Evolutionary conservation across 2,888 invertebrate genomes (phyloP).

Genomic region (Lithophane ornitopus): DNA sequence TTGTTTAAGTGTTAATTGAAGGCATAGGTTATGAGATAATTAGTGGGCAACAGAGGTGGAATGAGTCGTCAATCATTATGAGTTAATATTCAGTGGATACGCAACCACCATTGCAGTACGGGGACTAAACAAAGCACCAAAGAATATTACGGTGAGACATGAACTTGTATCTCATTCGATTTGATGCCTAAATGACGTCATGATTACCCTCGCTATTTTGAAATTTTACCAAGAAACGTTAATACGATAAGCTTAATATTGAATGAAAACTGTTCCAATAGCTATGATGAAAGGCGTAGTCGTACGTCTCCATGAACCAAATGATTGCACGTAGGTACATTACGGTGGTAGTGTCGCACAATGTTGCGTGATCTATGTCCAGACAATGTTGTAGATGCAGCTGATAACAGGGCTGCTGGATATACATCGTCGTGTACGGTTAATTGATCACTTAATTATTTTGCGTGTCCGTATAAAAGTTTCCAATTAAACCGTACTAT

Average conservation of each 20-base stretch:
- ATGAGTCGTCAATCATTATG: slow-evolving; percentile 79
- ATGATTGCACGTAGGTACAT: slow-evolving; percentile 56
- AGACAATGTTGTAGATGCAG: slow-evolving; percentile 80
- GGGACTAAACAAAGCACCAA: slow-evolving; percentile 49
- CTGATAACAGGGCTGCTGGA: slow-evolving; percentile 80
- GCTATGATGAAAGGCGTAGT: not conserved
- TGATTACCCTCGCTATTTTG: not conserved
- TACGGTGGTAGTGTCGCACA: slow-evolving; percentile 21
- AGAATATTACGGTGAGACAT: slow-evolving; percentile 51
- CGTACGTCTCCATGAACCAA: not conserved
- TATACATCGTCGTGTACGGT: slow-evolving; percentile 83
- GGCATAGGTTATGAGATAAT: slow-evolving; percentile 75
- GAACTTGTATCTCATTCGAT: not conserved
- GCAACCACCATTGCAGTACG: slow-evolving; percentile 64
- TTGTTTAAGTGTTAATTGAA: slow-evolving; percentile 81
- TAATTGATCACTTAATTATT: slow-evolving; percentile 90
- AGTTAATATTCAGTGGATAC: slow-evolving; percentile 74
- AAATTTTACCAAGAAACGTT: not conserved
- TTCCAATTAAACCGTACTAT: slow-evolving; percentile 87
- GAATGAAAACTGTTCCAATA: not conserved
- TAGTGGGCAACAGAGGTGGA: slow-evolving; percentile 72
- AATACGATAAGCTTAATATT: not conserved
- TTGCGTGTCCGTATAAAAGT: slow-evolving; percentile 86
- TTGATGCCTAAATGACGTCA: not conserved
- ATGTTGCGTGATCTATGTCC: slow-evolving; percentile 73